Base-by-base conservation (phyloP, 2,113 vertebrate species). In the Nestor notabilis region DNA sequence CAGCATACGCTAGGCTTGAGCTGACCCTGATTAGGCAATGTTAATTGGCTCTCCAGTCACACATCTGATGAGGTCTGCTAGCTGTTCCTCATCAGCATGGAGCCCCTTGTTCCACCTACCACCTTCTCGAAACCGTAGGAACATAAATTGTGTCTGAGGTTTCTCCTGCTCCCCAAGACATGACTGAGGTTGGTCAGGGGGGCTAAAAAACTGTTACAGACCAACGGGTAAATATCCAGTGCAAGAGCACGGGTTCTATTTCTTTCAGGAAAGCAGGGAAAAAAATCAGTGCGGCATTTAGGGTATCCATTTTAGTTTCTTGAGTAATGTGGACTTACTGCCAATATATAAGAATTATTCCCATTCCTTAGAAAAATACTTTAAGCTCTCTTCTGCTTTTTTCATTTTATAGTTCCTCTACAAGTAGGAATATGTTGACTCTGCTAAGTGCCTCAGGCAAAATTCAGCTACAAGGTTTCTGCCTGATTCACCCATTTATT, bases 391-490 rank as follows among this genome's bases (percentile, higher is more conserved):
- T 66, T 55, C 60, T 85, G 35, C 39, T 69, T 60, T 71, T 56
- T 70, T 46, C n/a, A 25, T 81, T 90, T 50, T 68, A 3, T 74
- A 70, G 50, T 75, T 89, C 46, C 72, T 83, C 50, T 58, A 5
- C 55, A 70, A 56, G 39, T 37, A 76, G 77, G 43, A 71, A 58
- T 69, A 27, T 5, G 4, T 84, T 69, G 37, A 78, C n/a, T 88
- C 58, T 95, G n/a, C 43, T 76, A 41, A 82, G 11, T 71, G 63
- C 91, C 83, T 81, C 37, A 13, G 83, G 95, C 90, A 92, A 72
- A 95, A 87, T 84, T 78, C 61, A 89, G 46, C 83, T 78, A 19
- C 80, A 68, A 43, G 27, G 20, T 77, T 96, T 93, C 92, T 94
- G 85, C 80, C 68, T 82, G 85, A 76, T 61, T 88, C 90, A 37